Conservation (phyloP, 2,113 vertebrate genomes). For the Archilochus colubris region DNA sequence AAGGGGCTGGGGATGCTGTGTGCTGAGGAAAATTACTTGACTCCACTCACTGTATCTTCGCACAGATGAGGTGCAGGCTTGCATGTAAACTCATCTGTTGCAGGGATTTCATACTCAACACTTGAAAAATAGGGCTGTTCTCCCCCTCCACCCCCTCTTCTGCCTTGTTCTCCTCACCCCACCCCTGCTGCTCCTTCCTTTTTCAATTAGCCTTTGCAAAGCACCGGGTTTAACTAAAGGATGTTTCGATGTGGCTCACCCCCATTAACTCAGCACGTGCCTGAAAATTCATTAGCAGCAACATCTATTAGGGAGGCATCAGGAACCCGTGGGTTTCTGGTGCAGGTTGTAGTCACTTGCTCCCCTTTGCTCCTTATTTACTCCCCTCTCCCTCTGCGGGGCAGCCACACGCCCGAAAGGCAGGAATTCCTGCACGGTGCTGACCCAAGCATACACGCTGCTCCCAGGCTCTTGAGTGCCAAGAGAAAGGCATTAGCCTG, state of each 20-base stretch:
- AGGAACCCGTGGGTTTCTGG: background rate
- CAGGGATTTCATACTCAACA: constrained; percentile 39
- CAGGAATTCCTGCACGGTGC: background rate
- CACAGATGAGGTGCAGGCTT: constrained; percentile 29
- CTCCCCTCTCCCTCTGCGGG: background rate
- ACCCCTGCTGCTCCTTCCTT: background rate
- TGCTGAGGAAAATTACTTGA: constrained; percentile 42
- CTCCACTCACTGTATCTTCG: background rate
- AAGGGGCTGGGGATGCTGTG: background rate
- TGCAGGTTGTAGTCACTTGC: fast-evolving
- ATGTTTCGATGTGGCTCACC: background rate
- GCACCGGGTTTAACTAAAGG: constrained; percentile 9
- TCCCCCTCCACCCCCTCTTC: background rate
- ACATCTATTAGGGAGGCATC: background rate
- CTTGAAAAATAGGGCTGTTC: constrained; percentile 45
- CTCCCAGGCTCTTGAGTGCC: constrained; percentile 45
- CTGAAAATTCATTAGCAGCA: constrained; percentile 41
- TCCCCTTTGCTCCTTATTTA: background rate
- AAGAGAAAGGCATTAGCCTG: constrained; percentile 67
- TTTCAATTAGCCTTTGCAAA: constrained; percentile 49
- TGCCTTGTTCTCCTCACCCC: background rate
- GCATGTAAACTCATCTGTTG: constrained; percentile 38
- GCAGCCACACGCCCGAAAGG: fast-evolving
- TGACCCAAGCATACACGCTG: constrained; percentile 60
- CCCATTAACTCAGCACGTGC: constrained; percentile 19